These are phyloP conservation scores for Chiridota heheva DNA, from an alignment of 35 echinoderm and acorn worm species.

Conservation along the genomic window DNA sequence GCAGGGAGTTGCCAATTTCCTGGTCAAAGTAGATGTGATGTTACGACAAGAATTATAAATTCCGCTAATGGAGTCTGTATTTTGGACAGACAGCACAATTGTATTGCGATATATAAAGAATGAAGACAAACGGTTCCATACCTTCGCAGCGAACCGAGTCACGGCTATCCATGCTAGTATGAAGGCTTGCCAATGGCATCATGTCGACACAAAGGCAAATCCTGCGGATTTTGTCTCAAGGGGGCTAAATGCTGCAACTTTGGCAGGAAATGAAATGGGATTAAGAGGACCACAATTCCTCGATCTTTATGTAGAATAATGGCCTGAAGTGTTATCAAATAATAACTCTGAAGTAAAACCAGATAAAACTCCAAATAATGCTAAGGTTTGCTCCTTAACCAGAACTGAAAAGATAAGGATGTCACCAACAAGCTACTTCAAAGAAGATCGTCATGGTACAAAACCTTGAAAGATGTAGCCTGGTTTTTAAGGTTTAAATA, in stretches of 20 bases:
- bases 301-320: not conserved
- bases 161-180: constrained; percentile 44
- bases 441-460: constrained; percentile 2
- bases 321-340: constrained; percentile 9
- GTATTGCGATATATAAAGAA: constrained; percentile 68
- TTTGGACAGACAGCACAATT: constrained; percentile 55
- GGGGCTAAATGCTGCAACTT: no score
- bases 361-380: constrained; percentile 20
- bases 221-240: constrained; percentile 60
- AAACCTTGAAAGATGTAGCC: not conserved
- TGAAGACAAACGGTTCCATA: constrained; percentile 55
- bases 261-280: not conserved
- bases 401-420: not conserved
- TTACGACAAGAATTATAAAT: constrained; percentile 38
- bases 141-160: constrained; percentile 67
- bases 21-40: constrained; percentile 27
- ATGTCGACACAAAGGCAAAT: constrained; percentile 34
- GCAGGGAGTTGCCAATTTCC: no score
- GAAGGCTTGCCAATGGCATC: constrained; percentile 31
- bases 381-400: not conserved
- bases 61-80: not conserved
- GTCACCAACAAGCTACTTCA: not conserved
- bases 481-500: not conserved
- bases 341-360: constrained; percentile 5
- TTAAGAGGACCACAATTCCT: constrained; percentile 9